Percentiles rank a stretch among this genome's conserved stretches.
phyloP scores from a whole-genome alignment of 2,797 vertebrate species.

The Hapalemur alaotrensis region DNA sequence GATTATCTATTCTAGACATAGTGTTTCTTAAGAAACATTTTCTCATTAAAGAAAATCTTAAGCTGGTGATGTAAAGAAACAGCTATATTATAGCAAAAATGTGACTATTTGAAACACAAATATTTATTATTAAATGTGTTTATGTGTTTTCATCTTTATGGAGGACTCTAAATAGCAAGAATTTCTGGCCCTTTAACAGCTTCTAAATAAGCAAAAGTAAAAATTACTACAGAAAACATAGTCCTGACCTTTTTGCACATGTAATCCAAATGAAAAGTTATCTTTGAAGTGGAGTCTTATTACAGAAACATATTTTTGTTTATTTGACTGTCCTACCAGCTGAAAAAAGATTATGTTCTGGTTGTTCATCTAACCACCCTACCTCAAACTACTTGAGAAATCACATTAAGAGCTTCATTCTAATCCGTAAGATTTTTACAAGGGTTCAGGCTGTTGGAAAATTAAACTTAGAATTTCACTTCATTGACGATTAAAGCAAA shows the following conservation, averaged over 20 bases:
- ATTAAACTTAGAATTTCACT: not conserved
- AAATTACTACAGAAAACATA: conserved; percentile 59
- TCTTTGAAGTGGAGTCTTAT: conserved; percentile 62
- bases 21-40: conserved; percentile 34
- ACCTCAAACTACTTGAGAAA: conserved; percentile 66
- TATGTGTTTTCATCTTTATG: conserved; percentile 27
- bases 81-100: not conserved
- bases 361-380: conserved; percentile 46
- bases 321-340: conserved; percentile 41
- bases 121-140: conserved; percentile 30
- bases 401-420: conserved; percentile 40
- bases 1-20: not conserved
- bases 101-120: not conserved
- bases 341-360: conserved; percentile 62
- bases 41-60: conserved; percentile 27
- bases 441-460: not conserved
- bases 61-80: not conserved
- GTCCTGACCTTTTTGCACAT: conserved; percentile 56
- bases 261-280: conserved; percentile 55
- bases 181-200: conserved; percentile 34
- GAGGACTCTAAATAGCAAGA: not conserved
- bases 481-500: not conserved
- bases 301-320: conserved; percentile 66
- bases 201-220: conserved; percentile 56
- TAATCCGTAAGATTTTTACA: conserved; percentile 15